A percentile compares a stretch with the other conserved stretches of the same genome.
Conservation (phyloP, 2,113 vertebrate species). For the Tricholaema leucomelas region DNA sequence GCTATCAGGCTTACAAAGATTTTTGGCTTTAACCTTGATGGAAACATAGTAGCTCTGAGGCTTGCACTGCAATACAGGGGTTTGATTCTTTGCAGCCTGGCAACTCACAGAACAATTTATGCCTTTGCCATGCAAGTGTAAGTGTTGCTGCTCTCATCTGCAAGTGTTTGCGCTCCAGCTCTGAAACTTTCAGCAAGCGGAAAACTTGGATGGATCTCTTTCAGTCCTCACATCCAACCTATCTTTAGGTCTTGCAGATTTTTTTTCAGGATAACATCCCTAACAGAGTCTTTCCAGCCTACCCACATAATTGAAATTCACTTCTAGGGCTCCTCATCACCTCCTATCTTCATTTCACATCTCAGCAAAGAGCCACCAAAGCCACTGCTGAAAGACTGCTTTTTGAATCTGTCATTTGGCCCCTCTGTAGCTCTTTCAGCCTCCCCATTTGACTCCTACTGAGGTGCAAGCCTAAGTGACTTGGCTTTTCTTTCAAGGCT, state of each 20-base stretch:
- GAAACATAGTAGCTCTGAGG: not conserved
- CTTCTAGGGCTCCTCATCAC: not conserved
- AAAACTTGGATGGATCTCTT: not conserved
- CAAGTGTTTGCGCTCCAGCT: not conserved
- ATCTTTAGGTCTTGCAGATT: not conserved
- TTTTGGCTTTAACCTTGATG: not conserved
- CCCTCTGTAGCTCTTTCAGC: not conserved
- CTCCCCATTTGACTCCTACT: not conserved
- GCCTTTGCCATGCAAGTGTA: not conserved
- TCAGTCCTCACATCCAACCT: not conserved
- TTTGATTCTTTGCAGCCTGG: not conserved
- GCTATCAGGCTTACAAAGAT: not conserved
- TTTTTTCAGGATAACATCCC: not conserved
- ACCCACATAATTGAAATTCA: not conserved
- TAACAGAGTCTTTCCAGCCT: not conserved
- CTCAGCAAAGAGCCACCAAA: not conserved
- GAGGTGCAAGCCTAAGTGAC: not conserved
- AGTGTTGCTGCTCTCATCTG: not conserved
- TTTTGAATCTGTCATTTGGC: not conserved
- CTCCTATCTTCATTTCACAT: not conserved
- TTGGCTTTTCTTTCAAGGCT: constrained; percentile 11
- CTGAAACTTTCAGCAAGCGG: not conserved
- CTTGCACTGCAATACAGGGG: not conserved
- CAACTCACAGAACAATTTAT: not conserved
- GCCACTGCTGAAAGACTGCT: fast-evolving